These are phyloP conservation scores for Orthosia gothica DNA, from an alignment of 2,888 invertebrate species.

Conservation along the genomic window DNA sequence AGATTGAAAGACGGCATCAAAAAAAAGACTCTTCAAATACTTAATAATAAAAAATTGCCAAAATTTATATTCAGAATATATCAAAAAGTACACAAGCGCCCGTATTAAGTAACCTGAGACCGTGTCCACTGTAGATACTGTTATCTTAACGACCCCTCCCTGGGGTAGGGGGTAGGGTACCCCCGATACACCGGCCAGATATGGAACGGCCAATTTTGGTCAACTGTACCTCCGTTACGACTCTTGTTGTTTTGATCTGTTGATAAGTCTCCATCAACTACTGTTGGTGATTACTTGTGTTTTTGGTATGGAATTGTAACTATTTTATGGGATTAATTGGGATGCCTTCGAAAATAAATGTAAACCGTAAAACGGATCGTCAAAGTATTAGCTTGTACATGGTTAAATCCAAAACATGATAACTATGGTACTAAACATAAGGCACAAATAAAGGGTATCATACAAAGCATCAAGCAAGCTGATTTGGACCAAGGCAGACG, in stretches of 20 bases:
- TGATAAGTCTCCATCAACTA: constrained; percentile 60
- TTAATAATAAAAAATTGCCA: background rate
- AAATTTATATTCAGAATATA: constrained; percentile 43
- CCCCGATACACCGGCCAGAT: constrained; percentile 80
- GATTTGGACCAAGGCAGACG: no score
- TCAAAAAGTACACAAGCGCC: constrained; percentile 64
- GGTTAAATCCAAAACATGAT: background rate
- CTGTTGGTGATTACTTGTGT: constrained; percentile 57
- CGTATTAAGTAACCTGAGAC: constrained; percentile 83
- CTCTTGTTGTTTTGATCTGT: constrained; percentile 78
- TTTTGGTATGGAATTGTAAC: constrained; percentile 55
- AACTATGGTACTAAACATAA: background rate
- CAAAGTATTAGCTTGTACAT: no score
- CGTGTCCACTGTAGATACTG: constrained; percentile 85
- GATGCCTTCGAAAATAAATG: background rate
- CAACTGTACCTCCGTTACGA: constrained; percentile 82
- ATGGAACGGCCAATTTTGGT: constrained; percentile 88
- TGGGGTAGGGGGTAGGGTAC: constrained; percentile 51
- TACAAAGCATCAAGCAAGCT: background rate
- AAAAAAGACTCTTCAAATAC: no score
- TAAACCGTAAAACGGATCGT: no score
- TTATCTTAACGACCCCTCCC: constrained; percentile 88
- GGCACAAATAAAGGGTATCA: background rate
- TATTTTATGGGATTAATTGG: constrained; percentile 23
- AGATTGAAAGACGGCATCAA: background rate